Conservation (phyloP, 2,888 invertebrate species). For the Watsonalla binaria region DNA sequence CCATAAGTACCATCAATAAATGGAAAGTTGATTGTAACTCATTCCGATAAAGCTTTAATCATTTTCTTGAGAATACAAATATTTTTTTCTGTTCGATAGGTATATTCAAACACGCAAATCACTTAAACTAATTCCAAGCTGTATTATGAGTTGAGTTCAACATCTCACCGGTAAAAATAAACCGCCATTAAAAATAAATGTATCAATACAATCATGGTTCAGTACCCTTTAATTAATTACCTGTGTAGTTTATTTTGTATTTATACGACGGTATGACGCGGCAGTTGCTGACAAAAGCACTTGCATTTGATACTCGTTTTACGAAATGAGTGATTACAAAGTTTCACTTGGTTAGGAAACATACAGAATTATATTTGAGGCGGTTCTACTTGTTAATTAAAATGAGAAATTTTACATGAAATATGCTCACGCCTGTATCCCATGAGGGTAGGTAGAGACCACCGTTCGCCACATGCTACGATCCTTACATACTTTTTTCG, state of each 20-base stretch:
- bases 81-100: not conserved
- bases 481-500: too few species aligned
- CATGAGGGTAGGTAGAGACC: too few species aligned
- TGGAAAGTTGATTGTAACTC: too few species aligned
- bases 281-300: not conserved
- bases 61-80: not conserved
- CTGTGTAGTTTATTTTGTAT: not conserved
- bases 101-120: not conserved
- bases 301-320: constrained; percentile 9
- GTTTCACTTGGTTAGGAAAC: constrained; percentile 23
- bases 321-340: constrained; percentile 38
- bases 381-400: not conserved
- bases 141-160: not conserved
- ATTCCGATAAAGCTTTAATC: too few species aligned
- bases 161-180: not conserved
- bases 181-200: not conserved
- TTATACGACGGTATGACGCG: not conserved
- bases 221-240: constrained; percentile 22
- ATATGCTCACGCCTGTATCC: too few species aligned
- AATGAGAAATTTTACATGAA: too few species aligned
- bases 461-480: too few species aligned
- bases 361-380: constrained; percentile 16
- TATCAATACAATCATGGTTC: constrained; percentile 9
- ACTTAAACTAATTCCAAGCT: not conserved
- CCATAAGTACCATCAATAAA: too few species aligned